phyloP scores from a whole-genome alignment of 2,888 invertebrate genomes.

The Phytoseiulus persimilis region DNA sequence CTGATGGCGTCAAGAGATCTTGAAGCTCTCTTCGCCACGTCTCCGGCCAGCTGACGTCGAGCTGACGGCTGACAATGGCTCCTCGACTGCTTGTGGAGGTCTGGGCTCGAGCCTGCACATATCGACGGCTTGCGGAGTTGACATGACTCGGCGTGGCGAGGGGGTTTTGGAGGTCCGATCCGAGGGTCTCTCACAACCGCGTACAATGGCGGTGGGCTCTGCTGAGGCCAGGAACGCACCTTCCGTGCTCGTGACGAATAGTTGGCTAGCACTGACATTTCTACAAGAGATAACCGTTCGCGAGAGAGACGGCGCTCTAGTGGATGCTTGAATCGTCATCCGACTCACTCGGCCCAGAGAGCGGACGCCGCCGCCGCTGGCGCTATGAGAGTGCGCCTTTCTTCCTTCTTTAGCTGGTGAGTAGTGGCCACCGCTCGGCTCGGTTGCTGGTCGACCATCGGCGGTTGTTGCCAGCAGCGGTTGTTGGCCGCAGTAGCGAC shows the following conservation, averaged over 20 bases:
- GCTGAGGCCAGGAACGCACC: constrained; percentile 27
- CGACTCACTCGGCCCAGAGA: background rate
- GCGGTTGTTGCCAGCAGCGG: background rate
- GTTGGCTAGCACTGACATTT: background rate
- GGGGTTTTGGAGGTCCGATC: constrained; percentile 23
- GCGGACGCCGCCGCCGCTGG: background rate
- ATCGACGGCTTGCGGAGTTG: background rate
- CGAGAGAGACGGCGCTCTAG: background rate
- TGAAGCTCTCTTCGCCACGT: background rate
- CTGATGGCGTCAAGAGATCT: background rate
- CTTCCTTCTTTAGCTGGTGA: background rate
- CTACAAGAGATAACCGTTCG: background rate
- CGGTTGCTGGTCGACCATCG: background rate
- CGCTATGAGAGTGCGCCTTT: background rate
- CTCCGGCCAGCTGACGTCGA: background rate
- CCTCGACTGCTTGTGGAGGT: background rate
- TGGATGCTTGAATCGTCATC: background rate
- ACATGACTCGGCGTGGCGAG: background rate
- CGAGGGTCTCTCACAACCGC: constrained; percentile 5
- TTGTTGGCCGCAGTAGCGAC: no score
- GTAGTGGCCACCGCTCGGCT: background rate
- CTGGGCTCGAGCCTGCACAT: background rate
- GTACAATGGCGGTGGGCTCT: background rate
- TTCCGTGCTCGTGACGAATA: background rate
- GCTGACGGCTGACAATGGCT: background rate